phyloP scores from a whole-genome alignment of 2,888 invertebrate genomes.

The Formica aserva region DNA sequence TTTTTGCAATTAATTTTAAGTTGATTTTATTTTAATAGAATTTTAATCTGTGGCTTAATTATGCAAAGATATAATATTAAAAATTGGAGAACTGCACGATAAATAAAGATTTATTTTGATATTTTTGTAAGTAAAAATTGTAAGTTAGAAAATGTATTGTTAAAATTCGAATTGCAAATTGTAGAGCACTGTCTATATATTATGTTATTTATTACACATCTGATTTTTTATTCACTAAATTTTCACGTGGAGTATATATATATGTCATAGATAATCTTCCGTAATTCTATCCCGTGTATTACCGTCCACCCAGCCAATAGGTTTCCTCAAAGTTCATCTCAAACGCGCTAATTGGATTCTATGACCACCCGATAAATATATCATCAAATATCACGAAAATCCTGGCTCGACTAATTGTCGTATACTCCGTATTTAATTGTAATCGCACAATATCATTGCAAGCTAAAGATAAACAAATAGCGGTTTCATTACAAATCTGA shows the following conservation, averaged over 20 bases:
- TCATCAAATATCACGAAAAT: background rate
- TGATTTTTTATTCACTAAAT: background rate
- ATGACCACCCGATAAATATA: background rate
- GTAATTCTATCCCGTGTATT: background rate
- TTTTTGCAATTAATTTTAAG: background rate
- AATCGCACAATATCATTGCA: constrained; percentile 15
- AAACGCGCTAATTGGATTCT: constrained; percentile 5
- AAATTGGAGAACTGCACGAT: background rate
- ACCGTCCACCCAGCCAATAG: background rate
- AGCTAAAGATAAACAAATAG: background rate
- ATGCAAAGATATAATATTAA: background rate
- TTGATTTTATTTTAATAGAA: constrained; percentile 5
- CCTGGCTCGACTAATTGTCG: background rate
- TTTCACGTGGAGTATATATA: background rate
- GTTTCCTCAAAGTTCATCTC: constrained; percentile 13
- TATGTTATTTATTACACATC: background rate
- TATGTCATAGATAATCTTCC: background rate
- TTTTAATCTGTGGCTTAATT: background rate
- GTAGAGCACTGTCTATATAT: background rate
- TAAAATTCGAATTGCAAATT: background rate
- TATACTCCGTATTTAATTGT: background rate
- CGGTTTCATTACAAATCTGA: background rate
- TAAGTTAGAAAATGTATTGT: background rate
- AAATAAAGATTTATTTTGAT: background rate
- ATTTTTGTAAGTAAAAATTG: background rate